A percentile compares a stretch with the other conserved stretches of the same genome.
Evolutionary conservation across 2,113 vertebrate genomes (phyloP).

Genomic region (Colaptes auratus): DNA sequence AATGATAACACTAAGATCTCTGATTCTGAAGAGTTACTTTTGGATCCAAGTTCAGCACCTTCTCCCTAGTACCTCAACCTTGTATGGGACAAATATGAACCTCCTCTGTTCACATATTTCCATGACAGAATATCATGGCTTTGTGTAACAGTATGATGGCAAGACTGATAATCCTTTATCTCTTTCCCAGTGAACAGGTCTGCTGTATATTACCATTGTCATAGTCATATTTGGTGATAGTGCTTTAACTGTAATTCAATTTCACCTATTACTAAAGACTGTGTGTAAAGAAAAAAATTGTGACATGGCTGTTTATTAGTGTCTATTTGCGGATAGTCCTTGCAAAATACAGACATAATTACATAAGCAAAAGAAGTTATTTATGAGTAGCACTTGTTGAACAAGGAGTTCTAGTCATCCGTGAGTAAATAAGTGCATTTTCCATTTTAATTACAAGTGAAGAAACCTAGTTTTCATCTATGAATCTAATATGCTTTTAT

Average conservation of each 20-base stretch:
- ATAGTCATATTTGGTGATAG: neutral
- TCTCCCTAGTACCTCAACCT: neutral
- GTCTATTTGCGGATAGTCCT: neutral
- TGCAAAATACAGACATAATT: neutral
- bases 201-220: too few relatives aligned
- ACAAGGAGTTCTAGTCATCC: neutral
- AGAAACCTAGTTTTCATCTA: neutral
- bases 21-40: neutral
- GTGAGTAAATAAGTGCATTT: neutral
- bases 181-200: neutral
- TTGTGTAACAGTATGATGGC: neutral
- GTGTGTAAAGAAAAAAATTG: neutral
- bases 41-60: accelerated
- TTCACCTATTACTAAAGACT: neutral
- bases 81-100: neutral
- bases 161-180: neutral
- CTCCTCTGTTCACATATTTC: neutral
- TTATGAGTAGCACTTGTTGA: neutral
- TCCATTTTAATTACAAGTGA: neutral
- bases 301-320: neutral
- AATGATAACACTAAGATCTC: neutral
- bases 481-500: neutral
- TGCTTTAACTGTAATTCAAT: neutral
- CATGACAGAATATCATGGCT: neutral
- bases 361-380: neutral